A percentile compares a stretch with the other conserved stretches of the same genome.
phyloP scores from a whole-genome alignment of 2,113 vertebrate species.

The Cinclus mexicanus region DNA sequence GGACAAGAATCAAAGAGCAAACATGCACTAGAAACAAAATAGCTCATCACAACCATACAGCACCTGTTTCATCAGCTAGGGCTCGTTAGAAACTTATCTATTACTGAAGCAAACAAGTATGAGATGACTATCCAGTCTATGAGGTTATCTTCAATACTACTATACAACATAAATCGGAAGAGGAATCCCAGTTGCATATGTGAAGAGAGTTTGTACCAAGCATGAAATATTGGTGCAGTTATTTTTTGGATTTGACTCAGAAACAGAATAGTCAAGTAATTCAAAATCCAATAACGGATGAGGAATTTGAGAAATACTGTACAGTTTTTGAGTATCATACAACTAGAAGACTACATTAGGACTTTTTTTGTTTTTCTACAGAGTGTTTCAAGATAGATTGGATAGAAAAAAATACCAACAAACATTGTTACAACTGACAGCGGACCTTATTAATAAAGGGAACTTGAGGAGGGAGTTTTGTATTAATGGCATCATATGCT shows the following conservation, averaged over 20 bases:
- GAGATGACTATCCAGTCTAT: slow-evolving; percentile 75
- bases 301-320: slow-evolving; percentile 65
- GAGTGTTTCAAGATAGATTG: slow-evolving; percentile 46
- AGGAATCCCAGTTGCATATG: slow-evolving; percentile 68
- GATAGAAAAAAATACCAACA: slow-evolving; percentile 14
- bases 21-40: slow-evolving; percentile 71
- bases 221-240: slow-evolving; percentile 56
- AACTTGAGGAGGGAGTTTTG: not conserved
- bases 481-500: not conserved
- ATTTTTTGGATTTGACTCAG: slow-evolving; percentile 57
- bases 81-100: slow-evolving; percentile 62
- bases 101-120: slow-evolving; percentile 68
- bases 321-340: slow-evolving; percentile 56
- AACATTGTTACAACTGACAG: slow-evolving; percentile 37
- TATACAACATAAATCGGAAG: slow-evolving; percentile 61
- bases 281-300: slow-evolving; percentile 70
- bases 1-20: slow-evolving; percentile 66
- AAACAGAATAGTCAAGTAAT: slow-evolving; percentile 77
- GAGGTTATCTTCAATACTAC: slow-evolving; percentile 39
- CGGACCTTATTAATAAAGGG: slow-evolving; percentile 4
- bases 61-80: slow-evolving; percentile 63
- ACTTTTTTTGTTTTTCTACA: slow-evolving; percentile 40
- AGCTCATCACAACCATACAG: slow-evolving; percentile 51
- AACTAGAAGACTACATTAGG: slow-evolving; percentile 58
- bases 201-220: slow-evolving; percentile 64